phyloP scores from a whole-genome alignment of 1,140 invertebrate genomes.

The Zeugodacus cucurbitae region DNA sequence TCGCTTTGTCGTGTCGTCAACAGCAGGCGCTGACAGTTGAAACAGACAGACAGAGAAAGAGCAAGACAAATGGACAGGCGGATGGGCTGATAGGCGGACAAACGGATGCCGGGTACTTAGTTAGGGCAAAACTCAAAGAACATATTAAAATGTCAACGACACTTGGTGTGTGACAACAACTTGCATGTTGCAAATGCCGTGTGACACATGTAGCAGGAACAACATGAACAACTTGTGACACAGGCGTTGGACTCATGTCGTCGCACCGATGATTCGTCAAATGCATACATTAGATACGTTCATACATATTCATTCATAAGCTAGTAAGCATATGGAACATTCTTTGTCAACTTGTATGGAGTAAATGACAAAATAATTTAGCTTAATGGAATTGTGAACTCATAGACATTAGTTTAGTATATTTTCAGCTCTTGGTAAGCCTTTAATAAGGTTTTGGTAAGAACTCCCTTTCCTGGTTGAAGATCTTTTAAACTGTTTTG shows the following conservation, averaged over 20 bases:
- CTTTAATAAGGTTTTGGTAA: too few relatives aligned
- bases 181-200: conserved; percentile 6
- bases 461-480: too few relatives aligned
- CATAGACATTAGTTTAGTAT: too few relatives aligned
- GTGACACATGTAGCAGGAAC: conserved; percentile 2
- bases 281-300: background rate
- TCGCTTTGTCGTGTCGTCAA: conserved; percentile 7
- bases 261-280: background rate
- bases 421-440: too few relatives aligned
- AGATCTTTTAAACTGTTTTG: too few relatives aligned
- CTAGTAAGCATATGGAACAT: background rate
- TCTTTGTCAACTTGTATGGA: background rate
- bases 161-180: conserved; percentile 29
- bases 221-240: background rate
- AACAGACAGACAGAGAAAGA: background rate
- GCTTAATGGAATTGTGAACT: background rate
- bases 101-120: conserved; percentile 4
- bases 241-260: background rate
- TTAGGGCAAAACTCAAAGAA: conserved; percentile 23
- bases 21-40: background rate
- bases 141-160: conserved; percentile 38
- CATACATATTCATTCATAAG: background rate
- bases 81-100: background rate
- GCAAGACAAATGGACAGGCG: background rate
- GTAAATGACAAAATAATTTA: background rate